Percentiles rank a stretch among this genome's conserved stretches.
These are phyloP conservation scores for Amaurobius ferox DNA, from an alignment of 2,888 invertebrate genomes.

Conservation along the genomic window DNA sequence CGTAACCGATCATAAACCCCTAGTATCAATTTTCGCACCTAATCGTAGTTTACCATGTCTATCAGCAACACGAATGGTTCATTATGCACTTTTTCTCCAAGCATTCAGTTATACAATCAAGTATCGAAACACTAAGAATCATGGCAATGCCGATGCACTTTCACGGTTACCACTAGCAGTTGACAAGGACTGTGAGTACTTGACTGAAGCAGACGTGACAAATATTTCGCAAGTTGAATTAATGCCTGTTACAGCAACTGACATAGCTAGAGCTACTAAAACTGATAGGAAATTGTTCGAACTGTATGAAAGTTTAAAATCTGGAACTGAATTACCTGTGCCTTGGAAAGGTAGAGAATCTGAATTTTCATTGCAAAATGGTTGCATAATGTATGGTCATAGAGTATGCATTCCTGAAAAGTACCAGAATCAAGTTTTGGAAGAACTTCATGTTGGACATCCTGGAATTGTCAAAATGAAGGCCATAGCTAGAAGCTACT, in stretches of 20 bases:
- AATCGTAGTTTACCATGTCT: constrained; percentile 75
- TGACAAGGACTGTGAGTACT: constrained; percentile 49
- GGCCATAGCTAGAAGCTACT: constrained; percentile 42
- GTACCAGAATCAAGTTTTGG: constrained; percentile 50
- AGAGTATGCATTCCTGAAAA: constrained; percentile 54
- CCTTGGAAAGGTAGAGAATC: constrained; percentile 49
- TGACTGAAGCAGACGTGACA: constrained; percentile 50
- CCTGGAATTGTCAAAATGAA: constrained; percentile 47
- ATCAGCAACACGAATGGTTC: constrained; percentile 76
- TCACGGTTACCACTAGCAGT: constrained; percentile 47
- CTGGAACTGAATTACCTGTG: constrained; percentile 51
- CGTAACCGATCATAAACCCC: constrained; percentile 76
- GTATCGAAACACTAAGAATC: constrained; percentile 40
- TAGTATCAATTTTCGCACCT: constrained; percentile 76
- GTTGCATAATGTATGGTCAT: constrained; percentile 53
- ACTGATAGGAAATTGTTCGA: constrained; percentile 50
- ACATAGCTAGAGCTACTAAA: constrained; percentile 51
- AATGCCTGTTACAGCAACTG: constrained; percentile 52
- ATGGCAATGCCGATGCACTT: constrained; percentile 55
- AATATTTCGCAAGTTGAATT: constrained; percentile 49
- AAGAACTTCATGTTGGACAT: constrained; percentile 55
- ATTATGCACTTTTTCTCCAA: constrained; percentile 75
- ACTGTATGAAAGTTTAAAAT: constrained; percentile 53
- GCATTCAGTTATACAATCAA: constrained; percentile 54
- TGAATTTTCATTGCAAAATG: constrained; percentile 53